Evolutionary conservation across 2,113 vertebrate species (phyloP), one percentile per base, ranked within the genome.

Genomic region (Geothlypis trichas): DNA sequence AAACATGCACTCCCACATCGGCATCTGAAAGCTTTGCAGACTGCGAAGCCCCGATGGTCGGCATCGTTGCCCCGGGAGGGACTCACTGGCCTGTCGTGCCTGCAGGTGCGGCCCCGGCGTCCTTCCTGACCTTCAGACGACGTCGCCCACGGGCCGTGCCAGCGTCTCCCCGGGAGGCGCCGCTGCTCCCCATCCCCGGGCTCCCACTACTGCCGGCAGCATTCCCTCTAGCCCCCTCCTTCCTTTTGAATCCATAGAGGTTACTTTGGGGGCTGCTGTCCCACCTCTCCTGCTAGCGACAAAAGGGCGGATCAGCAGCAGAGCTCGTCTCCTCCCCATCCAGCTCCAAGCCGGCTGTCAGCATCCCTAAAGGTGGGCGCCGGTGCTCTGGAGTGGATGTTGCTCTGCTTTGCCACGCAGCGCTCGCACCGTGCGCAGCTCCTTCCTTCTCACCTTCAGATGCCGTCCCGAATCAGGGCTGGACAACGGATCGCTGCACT

Each of bases 1-100:
- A 35, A 49, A 7, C 6, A 41, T 1, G 30, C 35, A 33, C 7
- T 46, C 15, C 11, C 0, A 1, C 18, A 58, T 10, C 33, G 63
- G 14, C 47, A 83, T 6, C 16, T 1, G 13, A 18, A 46, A 54
- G 24, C 57, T 46, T 2, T 59, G 28, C 26, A 24, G 28, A 5
- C 28, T 54, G 37, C 16, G 3, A 19, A 44, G 16, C 24, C 11
- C 6, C 3, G 5, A 23, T 18, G 41, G 44, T 11, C 1, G 2
- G 28, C 39, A 61, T 5, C 4, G 2, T 61, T 65, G n/a, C 8
- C 8, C 47, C 21, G 4, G 10, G 12, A 20, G 31, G 59, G 9
- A 26, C 0, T 44, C 37, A 15, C 20, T 12, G 13, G 13, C 17
- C 24, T 19, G 30, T 9, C 8, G 1, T 5, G 46, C 46, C 57